Percentiles rank a stretch among this genome's conserved stretches.
These are phyloP conservation scores for Coturnix japonica DNA, from an alignment of 2,113 vertebrate genomes.

Conservation along the genomic window DNA sequence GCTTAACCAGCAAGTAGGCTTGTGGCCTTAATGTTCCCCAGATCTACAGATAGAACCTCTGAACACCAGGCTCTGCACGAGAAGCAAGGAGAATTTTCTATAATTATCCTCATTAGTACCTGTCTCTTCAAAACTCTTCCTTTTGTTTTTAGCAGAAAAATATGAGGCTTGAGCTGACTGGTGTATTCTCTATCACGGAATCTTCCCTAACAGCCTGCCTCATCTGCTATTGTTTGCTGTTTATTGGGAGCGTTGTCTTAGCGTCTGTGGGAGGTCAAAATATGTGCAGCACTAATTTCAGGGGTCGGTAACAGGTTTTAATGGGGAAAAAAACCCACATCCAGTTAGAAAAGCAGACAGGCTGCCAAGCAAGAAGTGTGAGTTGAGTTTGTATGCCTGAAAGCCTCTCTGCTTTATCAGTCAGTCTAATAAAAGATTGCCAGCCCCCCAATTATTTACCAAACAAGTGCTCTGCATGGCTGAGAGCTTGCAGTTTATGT, in stretches of 20 bases:
- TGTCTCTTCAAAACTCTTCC: not conserved
- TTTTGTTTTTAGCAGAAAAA: slow-evolving; percentile 2
- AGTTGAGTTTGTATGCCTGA: not conserved
- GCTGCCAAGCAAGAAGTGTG: not conserved
- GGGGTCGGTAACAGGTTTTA: not conserved
- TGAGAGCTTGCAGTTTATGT: not conserved
- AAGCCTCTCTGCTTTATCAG: not conserved
- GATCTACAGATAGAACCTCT: not conserved
- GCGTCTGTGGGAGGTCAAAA: not conserved
- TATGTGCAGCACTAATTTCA: not conserved
- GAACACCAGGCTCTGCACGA: not conserved
- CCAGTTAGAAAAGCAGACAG: not conserved
- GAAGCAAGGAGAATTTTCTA: not conserved
- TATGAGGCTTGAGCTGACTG: not conserved
- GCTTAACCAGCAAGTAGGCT: not conserved
- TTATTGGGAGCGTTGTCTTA: not conserved
- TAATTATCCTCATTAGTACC: not conserved
- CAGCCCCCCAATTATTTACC: not conserved
- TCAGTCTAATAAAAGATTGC: not conserved
- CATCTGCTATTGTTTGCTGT: not conserved
- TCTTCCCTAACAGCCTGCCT: not conserved
- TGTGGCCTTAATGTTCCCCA: not conserved
- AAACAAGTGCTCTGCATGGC: not conserved
- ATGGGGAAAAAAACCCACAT: not conserved
- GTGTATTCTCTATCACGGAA: not conserved